Evolutionary conservation across 23 tunicate genomes (phyloP).

Genomic region (Ciona savignyi): DNA sequence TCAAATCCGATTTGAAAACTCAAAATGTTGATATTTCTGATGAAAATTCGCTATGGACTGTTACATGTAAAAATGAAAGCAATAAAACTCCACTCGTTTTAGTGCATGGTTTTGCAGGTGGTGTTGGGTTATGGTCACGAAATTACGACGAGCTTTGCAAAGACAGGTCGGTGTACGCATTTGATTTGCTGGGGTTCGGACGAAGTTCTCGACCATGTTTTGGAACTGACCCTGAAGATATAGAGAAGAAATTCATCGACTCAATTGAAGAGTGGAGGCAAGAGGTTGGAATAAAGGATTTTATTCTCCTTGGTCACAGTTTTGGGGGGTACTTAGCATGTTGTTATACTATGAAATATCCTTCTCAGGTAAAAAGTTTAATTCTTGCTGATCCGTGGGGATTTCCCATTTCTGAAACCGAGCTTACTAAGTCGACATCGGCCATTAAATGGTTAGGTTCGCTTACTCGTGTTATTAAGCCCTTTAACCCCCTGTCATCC

Average conservation of each 20-base stretch:
- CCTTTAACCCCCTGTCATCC: background rate
- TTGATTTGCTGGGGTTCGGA: slow-evolving; percentile 34
- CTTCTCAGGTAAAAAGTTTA: slow-evolving; percentile 17
- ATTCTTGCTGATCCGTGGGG: slow-evolving; percentile 46
- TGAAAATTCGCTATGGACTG: too few relatives aligned
- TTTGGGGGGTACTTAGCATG: slow-evolving; percentile 27
- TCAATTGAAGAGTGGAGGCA: slow-evolving; percentile 38
- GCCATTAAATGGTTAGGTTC: background rate
- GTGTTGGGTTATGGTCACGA: slow-evolving; percentile 27
- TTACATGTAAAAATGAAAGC: slow-evolving; percentile 14
- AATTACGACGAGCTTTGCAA: slow-evolving; percentile 18
- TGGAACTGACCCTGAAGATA: background rate
- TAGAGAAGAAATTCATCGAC: slow-evolving; percentile 15
- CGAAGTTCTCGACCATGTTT: slow-evolving; percentile 19
- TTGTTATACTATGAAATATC: slow-evolving; percentile 29
- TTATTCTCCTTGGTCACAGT: slow-evolving; percentile 29
- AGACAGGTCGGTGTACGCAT: slow-evolving; percentile 13
- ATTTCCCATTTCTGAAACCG: slow-evolving; percentile 2
- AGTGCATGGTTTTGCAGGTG: slow-evolving; percentile 34
- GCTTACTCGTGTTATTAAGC: background rate
- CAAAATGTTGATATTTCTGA: too few relatives aligned
- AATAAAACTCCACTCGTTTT: slow-evolving; percentile 19
- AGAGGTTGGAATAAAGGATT: slow-evolving; percentile 5
- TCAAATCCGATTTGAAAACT: too few relatives aligned
- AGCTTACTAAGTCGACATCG: background rate